Percentiles rank a stretch among this genome's conserved stretches.
Conservation (phyloP, 2,113 vertebrate genomes). For the Vicugna pacos region DNA sequence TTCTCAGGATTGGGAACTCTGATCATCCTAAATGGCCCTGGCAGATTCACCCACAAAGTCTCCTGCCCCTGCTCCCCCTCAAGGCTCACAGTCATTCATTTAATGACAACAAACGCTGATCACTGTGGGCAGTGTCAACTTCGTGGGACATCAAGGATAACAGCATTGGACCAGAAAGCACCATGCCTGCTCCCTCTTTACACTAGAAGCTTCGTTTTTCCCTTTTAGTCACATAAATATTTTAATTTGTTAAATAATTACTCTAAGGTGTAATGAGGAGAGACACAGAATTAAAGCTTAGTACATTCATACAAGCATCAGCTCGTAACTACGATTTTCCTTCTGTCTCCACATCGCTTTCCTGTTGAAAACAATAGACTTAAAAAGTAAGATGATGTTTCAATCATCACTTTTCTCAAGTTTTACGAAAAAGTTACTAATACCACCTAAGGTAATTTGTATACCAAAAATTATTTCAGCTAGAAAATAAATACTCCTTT, state of each 20-base stretch:
- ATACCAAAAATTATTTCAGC: conserved; percentile 22
- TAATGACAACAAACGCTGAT: not conserved
- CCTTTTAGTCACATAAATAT: not conserved
- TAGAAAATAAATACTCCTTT: conserved; percentile 48
- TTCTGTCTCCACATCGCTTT: not conserved
- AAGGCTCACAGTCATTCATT: not conserved
- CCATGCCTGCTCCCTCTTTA: not conserved
- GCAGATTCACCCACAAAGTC: not conserved
- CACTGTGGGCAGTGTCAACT: not conserved
- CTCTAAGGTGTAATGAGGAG: conserved; percentile 5
- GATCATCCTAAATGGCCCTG: not conserved
- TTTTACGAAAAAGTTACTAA: conserved; percentile 50
- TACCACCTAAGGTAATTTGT: conserved; percentile 41
- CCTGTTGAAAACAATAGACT: conserved; percentile 13
- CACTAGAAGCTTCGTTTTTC: not conserved
- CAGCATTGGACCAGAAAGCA: not conserved
- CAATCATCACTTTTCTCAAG: not conserved
- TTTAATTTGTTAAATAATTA: conserved; percentile 38
- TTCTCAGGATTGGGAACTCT: not conserved
- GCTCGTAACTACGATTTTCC: not conserved
- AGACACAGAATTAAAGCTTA: not conserved
- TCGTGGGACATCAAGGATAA: not conserved
- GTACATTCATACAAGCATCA: not conserved
- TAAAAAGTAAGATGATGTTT: conserved; percentile 37
- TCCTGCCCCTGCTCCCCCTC: not conserved